phyloP scores from a whole-genome alignment of 2,888 invertebrate species.

The Pyralis farinalis region DNA sequence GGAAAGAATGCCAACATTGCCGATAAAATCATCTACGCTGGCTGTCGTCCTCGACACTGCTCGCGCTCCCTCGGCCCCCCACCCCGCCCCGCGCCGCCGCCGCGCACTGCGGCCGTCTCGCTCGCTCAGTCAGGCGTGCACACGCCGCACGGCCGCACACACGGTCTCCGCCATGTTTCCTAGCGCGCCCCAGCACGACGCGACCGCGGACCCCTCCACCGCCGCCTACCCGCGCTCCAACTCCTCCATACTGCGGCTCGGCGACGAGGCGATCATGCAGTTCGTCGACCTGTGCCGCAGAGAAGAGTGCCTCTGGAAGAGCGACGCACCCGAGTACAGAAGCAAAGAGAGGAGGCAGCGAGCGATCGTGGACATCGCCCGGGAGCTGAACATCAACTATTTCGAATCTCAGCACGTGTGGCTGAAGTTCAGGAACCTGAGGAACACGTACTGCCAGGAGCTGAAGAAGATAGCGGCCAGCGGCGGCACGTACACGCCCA shows the following conservation, averaged over 20 bases:
- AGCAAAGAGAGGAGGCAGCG: background rate
- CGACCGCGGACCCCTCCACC: too few relatives aligned
- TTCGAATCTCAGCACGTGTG: background rate
- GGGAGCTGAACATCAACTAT: background rate
- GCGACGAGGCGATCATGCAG: too few relatives aligned
- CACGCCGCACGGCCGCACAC: background rate
- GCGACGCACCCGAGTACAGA: background rate
- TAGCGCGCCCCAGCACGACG: too few relatives aligned
- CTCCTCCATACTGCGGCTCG: too few relatives aligned
- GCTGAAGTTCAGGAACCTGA: background rate
- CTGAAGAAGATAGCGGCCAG: background rate
- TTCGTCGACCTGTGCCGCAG: background rate
- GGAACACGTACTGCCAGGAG: constrained; percentile 3
- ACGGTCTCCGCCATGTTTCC: background rate
- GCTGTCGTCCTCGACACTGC: too few relatives aligned
- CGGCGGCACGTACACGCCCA: background rate
- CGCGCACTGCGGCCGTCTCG: background rate
- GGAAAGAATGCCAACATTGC: too few relatives aligned
- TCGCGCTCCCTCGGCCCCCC: too few relatives aligned
- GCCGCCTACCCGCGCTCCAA: too few relatives aligned
- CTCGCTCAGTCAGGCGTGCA: background rate
- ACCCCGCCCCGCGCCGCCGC: too few relatives aligned
- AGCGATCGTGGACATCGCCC: background rate
- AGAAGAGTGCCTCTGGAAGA: constrained; percentile 5
- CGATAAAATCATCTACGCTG: too few relatives aligned